Conservation (phyloP, 1,140 invertebrate genomes). For the Drosophila murphyi region DNA sequence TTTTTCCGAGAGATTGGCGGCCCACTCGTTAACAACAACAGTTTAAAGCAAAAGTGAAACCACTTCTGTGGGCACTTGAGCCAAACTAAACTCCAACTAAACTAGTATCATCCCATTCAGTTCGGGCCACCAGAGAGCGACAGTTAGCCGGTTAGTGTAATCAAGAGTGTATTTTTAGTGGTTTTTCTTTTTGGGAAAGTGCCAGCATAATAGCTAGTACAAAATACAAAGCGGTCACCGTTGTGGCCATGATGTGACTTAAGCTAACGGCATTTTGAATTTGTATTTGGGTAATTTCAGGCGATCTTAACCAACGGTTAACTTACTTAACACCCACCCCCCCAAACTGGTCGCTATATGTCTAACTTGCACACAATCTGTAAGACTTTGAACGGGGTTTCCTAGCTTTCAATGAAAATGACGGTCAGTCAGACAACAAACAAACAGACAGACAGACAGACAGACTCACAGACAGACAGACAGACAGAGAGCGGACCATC, state of each 20-base stretch:
- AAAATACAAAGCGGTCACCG: neutral
- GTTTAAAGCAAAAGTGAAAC: constrained; percentile 19
- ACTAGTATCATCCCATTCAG: constrained; percentile 9
- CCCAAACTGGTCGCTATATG: neutral
- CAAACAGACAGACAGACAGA: neutral
- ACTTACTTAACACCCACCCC: constrained; percentile 18
- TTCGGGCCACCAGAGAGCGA: constrained; percentile 1
- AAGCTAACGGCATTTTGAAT: constrained; percentile 3
- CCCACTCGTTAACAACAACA: neutral
- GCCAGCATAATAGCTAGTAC: neutral
- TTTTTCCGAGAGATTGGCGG: neutral
- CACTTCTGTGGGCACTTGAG: constrained; percentile 11
- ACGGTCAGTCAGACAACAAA: constrained; percentile 17
- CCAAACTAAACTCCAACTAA: neutral
- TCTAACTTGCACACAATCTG: neutral
- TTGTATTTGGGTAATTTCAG: constrained; percentile 4
- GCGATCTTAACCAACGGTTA: constrained; percentile 10
- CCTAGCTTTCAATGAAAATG: constrained; percentile 49
- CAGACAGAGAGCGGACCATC: constrained; percentile 15
- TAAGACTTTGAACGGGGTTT: constrained; percentile 26
- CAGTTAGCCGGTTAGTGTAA: constrained; percentile 9
- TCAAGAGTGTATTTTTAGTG: constrained; percentile 1
- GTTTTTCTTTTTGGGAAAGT: constrained; percentile 8
- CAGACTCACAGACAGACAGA: constrained; percentile 1
- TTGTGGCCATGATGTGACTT: neutral